Percentiles rank a stretch among this genome's conserved stretches.
phyloP scores from a whole-genome alignment of 2,888 invertebrate species.

The Lycocerus yunnanus region DNA sequence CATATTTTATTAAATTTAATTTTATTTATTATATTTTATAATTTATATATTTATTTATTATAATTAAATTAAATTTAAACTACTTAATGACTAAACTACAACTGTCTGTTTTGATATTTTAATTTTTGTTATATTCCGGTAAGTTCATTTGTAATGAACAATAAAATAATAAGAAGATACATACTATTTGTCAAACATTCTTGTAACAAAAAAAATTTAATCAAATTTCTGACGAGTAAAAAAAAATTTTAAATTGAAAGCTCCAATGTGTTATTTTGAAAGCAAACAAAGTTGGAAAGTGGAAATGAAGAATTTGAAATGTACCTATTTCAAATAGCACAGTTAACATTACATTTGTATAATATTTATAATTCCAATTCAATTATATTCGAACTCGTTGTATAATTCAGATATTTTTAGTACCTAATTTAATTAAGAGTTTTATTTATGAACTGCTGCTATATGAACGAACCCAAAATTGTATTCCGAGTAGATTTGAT shows the following conservation, averaged over 20 bases:
- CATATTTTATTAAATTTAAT: too few species aligned
- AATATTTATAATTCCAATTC: background rate
- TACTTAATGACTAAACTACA: too few species aligned
- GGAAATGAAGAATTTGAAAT: background rate
- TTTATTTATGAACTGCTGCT: background rate
- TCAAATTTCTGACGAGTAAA: background rate
- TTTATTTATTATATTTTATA: too few species aligned
- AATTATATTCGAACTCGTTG: background rate
- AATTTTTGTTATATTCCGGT: too few species aligned
- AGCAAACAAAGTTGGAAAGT: background rate
- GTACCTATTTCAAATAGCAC: background rate
- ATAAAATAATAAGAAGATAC: too few species aligned
- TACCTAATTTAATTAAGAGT: background rate
- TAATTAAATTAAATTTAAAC: too few species aligned
- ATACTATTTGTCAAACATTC: too few species aligned
- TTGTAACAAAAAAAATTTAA: background rate
- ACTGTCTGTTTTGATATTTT: too few species aligned
- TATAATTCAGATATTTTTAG: background rate
- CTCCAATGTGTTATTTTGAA: background rate
- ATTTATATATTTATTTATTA: too few species aligned
- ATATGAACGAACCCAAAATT: background rate
- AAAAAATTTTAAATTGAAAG: background rate
- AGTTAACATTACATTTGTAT: background rate
- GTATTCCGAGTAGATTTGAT: background rate
- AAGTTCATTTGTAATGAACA: too few species aligned